phyloP scores from a whole-genome alignment of 2,113 vertebrate species.

The Aegithalos caudatus region DNA sequence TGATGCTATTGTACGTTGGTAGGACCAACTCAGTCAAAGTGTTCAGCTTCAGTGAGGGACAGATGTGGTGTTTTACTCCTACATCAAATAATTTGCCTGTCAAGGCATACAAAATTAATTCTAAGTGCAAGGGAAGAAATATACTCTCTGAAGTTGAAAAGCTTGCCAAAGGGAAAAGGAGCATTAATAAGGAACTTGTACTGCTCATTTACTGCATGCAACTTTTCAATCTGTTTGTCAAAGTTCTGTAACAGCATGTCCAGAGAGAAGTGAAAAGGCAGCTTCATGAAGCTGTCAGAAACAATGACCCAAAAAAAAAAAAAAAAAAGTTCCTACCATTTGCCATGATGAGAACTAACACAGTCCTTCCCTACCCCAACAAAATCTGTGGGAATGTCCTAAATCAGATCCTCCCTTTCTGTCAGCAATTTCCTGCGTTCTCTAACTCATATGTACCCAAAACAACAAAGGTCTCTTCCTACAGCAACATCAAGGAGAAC shows the following conservation, averaged over 20 bases:
- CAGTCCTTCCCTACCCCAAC: not conserved
- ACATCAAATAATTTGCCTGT: not conserved
- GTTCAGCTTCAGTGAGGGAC: not conserved
- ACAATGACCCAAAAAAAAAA: not conserved
- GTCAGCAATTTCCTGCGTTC: not conserved
- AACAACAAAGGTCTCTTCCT: not conserved
- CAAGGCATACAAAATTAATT: constrained; percentile 12
- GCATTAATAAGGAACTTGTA: not conserved
- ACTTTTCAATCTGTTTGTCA: not conserved
- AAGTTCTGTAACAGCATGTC: not conserved
- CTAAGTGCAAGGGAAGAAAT: not conserved
- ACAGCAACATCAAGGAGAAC: not conserved
- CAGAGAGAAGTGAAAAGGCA: not conserved
- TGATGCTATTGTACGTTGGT: accelerated
- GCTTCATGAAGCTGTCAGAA: not conserved
- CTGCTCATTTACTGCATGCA: not conserved
- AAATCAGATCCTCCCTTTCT: not conserved
- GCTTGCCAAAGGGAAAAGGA: not conserved
- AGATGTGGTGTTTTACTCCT: not conserved
- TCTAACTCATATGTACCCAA: not conserved
- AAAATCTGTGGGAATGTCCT: not conserved
- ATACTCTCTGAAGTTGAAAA: not conserved
- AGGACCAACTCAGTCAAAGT: not conserved
- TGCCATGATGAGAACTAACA: not conserved
- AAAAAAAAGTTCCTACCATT: not conserved